Evolutionary conservation across 1,140 invertebrate genomes (phyloP).

Genomic region (Caenorhabditis remanei): DNA sequence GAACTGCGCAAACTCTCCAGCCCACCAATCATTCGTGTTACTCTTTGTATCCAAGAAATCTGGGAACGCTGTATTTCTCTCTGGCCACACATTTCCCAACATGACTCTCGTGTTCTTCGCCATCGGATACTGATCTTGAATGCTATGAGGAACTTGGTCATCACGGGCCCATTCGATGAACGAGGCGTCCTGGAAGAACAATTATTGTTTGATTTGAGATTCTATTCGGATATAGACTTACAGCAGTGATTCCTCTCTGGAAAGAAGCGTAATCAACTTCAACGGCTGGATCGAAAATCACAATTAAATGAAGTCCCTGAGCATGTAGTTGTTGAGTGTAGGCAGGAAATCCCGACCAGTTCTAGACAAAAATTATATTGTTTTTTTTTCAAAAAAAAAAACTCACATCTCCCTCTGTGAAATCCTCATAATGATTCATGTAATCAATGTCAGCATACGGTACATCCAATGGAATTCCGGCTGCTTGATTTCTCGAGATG

Average conservation of each 20-base stretch:
- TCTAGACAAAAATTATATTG: conserved; percentile 75
- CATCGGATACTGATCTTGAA: conserved; percentile 68
- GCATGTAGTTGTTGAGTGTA: conserved; percentile 64
- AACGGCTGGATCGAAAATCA: conserved; percentile 67
- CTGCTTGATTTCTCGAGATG: conserved; percentile 76
- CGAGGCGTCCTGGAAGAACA: conserved; percentile 51
- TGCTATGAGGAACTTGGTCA: conserved; percentile 62
- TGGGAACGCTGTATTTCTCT: conserved; percentile 73
- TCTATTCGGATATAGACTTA: background rate
- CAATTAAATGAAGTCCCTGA: conserved; percentile 64
- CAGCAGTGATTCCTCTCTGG: conserved; percentile 65
- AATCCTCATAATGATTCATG: conserved; percentile 89
- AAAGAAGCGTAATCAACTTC: conserved; percentile 68
- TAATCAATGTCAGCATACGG: conserved; percentile 84
- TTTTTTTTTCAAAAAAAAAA: background rate
- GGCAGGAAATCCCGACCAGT: conserved; percentile 60
- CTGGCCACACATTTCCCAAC: conserved; percentile 77
- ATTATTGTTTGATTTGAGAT: too few relatives aligned
- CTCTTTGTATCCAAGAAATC: conserved; percentile 74
- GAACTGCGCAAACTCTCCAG: conserved; percentile 60
- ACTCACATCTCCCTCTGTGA: conserved; percentile 81
- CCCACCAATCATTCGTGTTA: conserved; percentile 66
- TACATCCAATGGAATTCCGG: conserved; percentile 78
- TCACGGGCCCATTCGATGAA: conserved; percentile 68
- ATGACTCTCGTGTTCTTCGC: conserved; percentile 66